Conservation (phyloP, 1,140 invertebrate genomes). For the Bombus fervidus region DNA sequence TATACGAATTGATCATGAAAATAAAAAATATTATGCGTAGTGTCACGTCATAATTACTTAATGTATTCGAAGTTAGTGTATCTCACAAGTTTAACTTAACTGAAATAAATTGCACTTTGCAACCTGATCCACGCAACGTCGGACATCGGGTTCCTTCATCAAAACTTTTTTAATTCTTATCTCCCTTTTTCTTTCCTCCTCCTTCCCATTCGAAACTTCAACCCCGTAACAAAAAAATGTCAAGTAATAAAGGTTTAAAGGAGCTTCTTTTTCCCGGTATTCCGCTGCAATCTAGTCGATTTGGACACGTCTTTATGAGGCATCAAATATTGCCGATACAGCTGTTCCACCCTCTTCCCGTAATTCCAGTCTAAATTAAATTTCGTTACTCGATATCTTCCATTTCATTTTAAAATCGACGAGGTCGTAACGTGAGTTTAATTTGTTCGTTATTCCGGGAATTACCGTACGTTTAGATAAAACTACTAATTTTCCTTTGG, state of each 20-base stretch:
- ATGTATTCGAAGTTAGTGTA: neutral
- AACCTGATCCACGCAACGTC: neutral
- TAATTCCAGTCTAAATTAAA: conserved; percentile 28
- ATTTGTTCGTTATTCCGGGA: neutral
- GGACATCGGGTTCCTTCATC: neutral
- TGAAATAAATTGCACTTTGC: conserved; percentile 9
- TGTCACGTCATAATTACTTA: neutral
- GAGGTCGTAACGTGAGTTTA: neutral
- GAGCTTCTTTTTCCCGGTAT: neutral
- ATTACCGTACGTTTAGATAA: neutral
- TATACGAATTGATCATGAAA: neutral
- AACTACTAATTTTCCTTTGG: neutral
- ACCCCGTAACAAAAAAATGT: neutral
- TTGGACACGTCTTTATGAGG: neutral
- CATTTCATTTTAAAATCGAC: conserved; percentile 3
- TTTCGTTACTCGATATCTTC: neutral
- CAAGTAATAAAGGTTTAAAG: neutral
- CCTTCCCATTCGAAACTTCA: neutral
- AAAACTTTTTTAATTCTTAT: neutral
- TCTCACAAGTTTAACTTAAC: neutral
- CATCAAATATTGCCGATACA: conserved; percentile 8
- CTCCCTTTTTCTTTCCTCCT: neutral
- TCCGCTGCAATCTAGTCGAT: neutral
- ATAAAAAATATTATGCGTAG: neutral
- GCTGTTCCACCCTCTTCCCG: too few species aligned